phyloP scores from a whole-genome alignment of 2,888 invertebrate genomes.

The Pachydiplax longipennis region DNA sequence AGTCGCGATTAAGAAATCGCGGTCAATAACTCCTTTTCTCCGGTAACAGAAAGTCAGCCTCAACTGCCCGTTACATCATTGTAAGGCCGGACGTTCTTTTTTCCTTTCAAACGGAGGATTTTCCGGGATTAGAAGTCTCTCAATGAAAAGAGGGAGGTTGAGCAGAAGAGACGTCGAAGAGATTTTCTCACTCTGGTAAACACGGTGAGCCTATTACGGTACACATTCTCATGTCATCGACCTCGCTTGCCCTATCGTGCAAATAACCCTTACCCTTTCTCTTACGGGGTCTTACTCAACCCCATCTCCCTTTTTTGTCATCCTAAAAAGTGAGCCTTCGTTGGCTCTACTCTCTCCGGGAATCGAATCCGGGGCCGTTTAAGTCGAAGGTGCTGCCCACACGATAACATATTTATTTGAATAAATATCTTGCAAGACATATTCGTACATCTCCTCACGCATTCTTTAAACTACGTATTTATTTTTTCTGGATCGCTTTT shows the following conservation, averaged over 20 bases:
- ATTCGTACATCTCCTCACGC: not conserved
- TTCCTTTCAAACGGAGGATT: not conserved
- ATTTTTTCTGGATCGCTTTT: not conserved
- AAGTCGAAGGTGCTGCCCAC: no score
- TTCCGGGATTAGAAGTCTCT: not conserved
- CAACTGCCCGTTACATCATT: not conserved
- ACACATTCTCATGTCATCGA: not conserved
- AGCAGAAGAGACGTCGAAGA: not conserved
- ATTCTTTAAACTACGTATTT: not conserved
- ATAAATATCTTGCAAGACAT: no score
- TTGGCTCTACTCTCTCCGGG: no score
- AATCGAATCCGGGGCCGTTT: no score
- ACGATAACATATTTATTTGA: no score
- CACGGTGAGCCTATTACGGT: not conserved
- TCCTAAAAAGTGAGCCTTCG: no score
- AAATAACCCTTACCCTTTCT: not conserved
- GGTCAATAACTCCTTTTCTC: not conserved
- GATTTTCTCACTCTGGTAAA: not conserved
- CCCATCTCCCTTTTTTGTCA: no score
- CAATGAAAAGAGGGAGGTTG: not conserved
- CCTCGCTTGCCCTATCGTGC: not conserved
- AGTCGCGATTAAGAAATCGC: conserved; percentile 16
- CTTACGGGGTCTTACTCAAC: not conserved
- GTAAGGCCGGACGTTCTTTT: not conserved
- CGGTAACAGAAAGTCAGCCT: not conserved